Evolutionary conservation across 2,797 vertebrate genomes (phyloP), one percentile per base, ranked within the genome.

Genomic region (Mallotus villosus): DNA sequence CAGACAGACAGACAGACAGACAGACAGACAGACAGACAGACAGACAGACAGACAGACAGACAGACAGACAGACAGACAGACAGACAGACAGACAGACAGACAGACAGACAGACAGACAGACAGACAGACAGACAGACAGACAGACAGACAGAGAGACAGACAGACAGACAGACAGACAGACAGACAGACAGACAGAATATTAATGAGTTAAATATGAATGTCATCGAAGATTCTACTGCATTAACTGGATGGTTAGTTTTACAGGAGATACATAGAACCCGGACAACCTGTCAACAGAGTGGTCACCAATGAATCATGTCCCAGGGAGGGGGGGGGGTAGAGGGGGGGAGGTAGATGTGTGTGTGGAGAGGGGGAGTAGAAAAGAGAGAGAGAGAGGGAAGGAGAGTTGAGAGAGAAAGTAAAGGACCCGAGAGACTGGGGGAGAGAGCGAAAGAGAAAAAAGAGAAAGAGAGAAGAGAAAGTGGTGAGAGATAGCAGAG

Each of bases 221-320:
- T 55, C 25, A n/a, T 22, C 61, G 7, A 14, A n/a, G 46, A 49
- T 66, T 65, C 19, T 11, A 58, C 74, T 69, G 51, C 37, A 78
- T 74, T 67, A 73, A 59, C 75, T 62, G 46, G 51, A 67, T 24
- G 22, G 55, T 73, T 65, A 68, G 68, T 16, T 72, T 72, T 68
- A 73, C 68, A 80, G 76, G 82, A 82, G 84, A 84, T 74, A 83
- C 55, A 57, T 37, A 81, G 75, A 76, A 84, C 74, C 19, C 72
- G 82, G 83, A 86, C 27, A 83, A 77, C 76, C 78, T 90, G 85
- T 89, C 86, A 88, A 81, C 81, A 73, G 29, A 55, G 46, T 57
- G 46, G 68, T 68, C 69, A 49, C 68, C 69, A 78, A 84, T 88
- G 77, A 63, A 85, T 69, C 71, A 72, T 9, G 59, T 73, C 75